Conservation (phyloP, 2,113 vertebrate species). For the Centropus bengalensis region DNA sequence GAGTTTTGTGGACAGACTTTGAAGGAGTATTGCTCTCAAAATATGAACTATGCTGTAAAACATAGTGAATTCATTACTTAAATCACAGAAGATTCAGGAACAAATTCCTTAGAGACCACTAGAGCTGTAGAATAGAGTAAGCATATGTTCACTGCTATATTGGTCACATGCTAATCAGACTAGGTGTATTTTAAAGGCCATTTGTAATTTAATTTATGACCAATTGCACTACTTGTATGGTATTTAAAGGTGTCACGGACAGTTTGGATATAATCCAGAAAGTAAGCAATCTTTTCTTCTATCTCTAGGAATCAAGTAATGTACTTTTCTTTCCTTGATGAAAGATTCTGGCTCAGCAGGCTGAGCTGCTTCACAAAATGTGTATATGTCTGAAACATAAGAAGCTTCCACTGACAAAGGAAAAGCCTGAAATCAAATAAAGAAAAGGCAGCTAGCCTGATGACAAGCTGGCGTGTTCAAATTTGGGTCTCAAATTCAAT, state of each 20-base stretch:
- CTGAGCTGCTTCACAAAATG: neutral
- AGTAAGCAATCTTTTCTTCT: constrained; percentile 41
- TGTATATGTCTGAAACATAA: constrained; percentile 52
- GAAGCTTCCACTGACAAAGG: constrained; percentile 42
- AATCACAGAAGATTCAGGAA: constrained; percentile 17
- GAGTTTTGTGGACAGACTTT: neutral
- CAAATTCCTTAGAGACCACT: neutral
- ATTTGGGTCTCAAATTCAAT: constrained; percentile 46
- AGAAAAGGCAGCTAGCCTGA: constrained; percentile 37
- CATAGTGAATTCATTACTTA: constrained; percentile 13
- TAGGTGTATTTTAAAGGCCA: constrained; percentile 39
- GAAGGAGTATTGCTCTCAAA: neutral
- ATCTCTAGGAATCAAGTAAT: constrained; percentile 41
- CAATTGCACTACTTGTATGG: constrained; percentile 13
- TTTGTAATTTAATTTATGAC: constrained; percentile 51
- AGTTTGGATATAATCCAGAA: constrained; percentile 62
- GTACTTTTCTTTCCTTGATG: constrained; percentile 48
- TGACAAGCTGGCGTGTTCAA: constrained; percentile 51
- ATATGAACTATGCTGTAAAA: constrained; percentile 28
- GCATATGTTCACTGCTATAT: neutral
- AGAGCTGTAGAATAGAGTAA: neutral
- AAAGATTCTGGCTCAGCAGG: constrained; percentile 57
- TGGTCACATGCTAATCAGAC: constrained; percentile 36
- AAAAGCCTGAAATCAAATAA: constrained; percentile 47
- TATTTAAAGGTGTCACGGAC: constrained; percentile 55